Base-by-base conservation (phyloP, 2,888 invertebrate species). In the Cerastis leucographa region DNA sequence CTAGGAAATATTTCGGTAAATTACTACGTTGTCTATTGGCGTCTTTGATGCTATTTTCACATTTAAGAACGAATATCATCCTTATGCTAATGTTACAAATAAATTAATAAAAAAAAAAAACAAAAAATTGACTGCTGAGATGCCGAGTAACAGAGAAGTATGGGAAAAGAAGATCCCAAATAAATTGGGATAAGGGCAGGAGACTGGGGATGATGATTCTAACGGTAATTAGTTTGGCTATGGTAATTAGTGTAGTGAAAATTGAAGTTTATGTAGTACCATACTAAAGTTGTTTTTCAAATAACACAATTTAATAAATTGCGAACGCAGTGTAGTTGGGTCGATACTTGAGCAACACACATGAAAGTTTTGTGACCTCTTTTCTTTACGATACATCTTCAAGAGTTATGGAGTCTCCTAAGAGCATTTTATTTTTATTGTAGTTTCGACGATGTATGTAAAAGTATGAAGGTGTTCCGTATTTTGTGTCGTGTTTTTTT, bases 351-450 rank as follows among this genome's bases (percentile, higher is more conserved):
- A 29, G 59, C 29, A n/a, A 75, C 29, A 74, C 46, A 29, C 40
- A 46, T 22, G 14, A 17, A 29, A 29, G 76, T 54, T 61, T 25
- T 49, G 59, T 46, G 75, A 59, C 46, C 46, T 19, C 29, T 49
- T 74, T 74, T 46, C 56, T 61, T 75, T 74, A 74, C 59, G 46
- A 75, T 49, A 19, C 17, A 29, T 46, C 73, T 44, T 56, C 17
- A 46, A 74, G 40, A 29, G 46, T 54, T 59, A 74, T 59, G 59
- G 35, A 46, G 44, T 74, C 35, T 74, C 25, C 5, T 29, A 51
- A 9, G 44, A n/a, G 14, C 19, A n/a, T 35, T 74, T 44, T 44
- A 73, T 56, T 74, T 29, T 54, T 73, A 73, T 29, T 42, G 73
- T 14, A 44, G 42, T 11, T 35, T 56, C 19, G n/a, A 44, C 35